These are phyloP conservation scores for Pristis pectinata DNA, from an alignment of 2,797 vertebrate species.

Conservation along the genomic window DNA sequence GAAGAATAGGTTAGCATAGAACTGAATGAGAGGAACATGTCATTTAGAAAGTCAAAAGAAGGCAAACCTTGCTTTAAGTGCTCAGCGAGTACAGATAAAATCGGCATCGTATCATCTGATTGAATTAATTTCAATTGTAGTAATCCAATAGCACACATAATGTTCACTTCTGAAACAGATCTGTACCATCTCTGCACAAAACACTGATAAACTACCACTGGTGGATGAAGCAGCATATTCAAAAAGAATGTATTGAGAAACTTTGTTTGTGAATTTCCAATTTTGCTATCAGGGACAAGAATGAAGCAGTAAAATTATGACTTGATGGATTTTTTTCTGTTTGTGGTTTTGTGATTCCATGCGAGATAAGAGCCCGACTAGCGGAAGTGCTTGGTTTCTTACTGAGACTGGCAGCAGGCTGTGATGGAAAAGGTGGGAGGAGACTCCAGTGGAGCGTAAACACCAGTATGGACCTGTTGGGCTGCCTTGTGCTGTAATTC, in stretches of 20 bases:
- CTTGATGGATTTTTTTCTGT: background rate
- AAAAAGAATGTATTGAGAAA: background rate
- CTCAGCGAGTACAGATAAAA: background rate
- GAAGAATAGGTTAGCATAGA: background rate
- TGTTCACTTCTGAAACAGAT: background rate
- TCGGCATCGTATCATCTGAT: background rate
- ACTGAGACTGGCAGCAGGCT: background rate
- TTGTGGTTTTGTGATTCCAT: background rate
- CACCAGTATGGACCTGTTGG: too few relatives aligned
- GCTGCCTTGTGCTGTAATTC: too few relatives aligned
- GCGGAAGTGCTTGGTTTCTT: background rate
- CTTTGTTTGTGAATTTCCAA: background rate
- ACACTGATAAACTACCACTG: background rate
- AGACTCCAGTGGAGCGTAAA: too few relatives aligned
- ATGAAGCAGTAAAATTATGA: background rate
- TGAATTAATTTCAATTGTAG: background rate
- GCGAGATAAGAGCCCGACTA: background rate
- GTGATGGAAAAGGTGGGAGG: too few relatives aligned
- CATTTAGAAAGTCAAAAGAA: slow-evolving; percentile 42
- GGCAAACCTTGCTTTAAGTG: background rate
- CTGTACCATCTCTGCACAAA: background rate
- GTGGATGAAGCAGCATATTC: background rate
- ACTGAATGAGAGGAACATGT: background rate
- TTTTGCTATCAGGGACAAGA: background rate
- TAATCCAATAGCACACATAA: too few relatives aligned